Evolutionary conservation across 2,113 vertebrate genomes (phyloP).

Genomic region (Piaya cayana): DNA sequence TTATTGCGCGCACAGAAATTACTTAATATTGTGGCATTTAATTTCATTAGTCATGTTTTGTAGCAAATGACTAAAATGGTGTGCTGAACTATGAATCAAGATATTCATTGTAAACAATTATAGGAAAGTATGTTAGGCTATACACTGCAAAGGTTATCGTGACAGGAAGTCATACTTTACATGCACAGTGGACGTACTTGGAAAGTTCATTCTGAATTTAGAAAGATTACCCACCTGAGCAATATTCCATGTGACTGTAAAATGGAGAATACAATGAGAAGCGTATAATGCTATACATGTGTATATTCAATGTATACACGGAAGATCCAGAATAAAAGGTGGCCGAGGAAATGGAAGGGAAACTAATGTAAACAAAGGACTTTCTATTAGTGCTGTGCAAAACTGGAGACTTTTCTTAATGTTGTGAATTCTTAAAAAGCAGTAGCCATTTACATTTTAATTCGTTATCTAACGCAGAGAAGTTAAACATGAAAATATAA

Average conservation of each 20-base stretch:
- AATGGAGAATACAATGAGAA: not conserved
- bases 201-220: slow-evolving; percentile 34
- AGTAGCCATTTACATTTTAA: not conserved
- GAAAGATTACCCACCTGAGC: slow-evolving; percentile 32
- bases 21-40: not conserved
- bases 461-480: not conserved
- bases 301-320: not conserved
- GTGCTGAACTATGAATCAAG: slow-evolving; percentile 38
- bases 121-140: slow-evolving; percentile 49
- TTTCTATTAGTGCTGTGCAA: not conserved
- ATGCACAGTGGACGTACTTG: slow-evolving; percentile 33
- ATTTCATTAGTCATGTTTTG: slow-evolving; percentile 40
- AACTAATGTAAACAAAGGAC: not conserved
- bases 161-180: slow-evolving; percentile 60
- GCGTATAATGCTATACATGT: not conserved
- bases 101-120: slow-evolving; percentile 48
- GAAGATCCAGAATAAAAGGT: not conserved
- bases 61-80: slow-evolving; percentile 21
- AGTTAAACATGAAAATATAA: not conserved
- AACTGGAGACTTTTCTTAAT: not conserved
- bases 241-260: not conserved
- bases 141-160: slow-evolving; percentile 46
- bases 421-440: not conserved
- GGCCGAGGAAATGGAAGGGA: not conserved
- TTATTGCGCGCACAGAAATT: not conserved